Conservation (phyloP, 2,888 invertebrate species). For the Diloba caeruleocephala region DNA sequence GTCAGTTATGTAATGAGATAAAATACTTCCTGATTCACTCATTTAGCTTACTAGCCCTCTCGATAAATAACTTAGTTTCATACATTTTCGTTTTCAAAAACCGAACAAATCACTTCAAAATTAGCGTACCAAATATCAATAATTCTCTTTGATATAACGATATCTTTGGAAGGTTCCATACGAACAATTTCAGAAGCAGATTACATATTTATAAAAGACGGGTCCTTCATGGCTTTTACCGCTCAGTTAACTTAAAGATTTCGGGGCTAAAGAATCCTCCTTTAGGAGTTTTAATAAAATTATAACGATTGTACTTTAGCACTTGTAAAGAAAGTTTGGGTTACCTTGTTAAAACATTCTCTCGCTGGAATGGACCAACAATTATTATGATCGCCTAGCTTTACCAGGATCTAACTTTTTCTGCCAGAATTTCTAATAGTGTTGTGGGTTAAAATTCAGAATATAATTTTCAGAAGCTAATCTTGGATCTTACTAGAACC, state of each 20-base stretch:
- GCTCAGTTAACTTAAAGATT: slow-evolving; percentile 47
- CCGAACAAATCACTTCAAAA: slow-evolving; percentile 20
- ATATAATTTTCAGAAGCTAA: slow-evolving; percentile 22
- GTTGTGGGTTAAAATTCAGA: slow-evolving; percentile 1
- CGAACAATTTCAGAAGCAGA: slow-evolving; percentile 48
- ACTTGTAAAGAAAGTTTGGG: slow-evolving; percentile 36
- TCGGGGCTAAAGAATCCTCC: slow-evolving; percentile 39
- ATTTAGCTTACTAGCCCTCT: slow-evolving; percentile 22
- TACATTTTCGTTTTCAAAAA: no score
- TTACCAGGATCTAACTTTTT: background rate
- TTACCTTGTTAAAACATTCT: slow-evolving; percentile 31
- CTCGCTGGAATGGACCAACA: slow-evolving; percentile 9
- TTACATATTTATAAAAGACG: slow-evolving; percentile 35
- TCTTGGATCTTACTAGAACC: slow-evolving; percentile 47
- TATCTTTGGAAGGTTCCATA: slow-evolving; percentile 35
- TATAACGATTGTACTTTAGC: slow-evolving; percentile 34
- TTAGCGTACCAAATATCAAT: slow-evolving; percentile 42
- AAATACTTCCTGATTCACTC: slow-evolving; percentile 26
- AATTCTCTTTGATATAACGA: slow-evolving; percentile 35
- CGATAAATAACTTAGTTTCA: no score
- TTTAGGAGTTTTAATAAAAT: slow-evolving; percentile 41
- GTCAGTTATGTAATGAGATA: slow-evolving; percentile 30
- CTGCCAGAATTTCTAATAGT: slow-evolving; percentile 7
- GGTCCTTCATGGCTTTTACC: slow-evolving; percentile 30
- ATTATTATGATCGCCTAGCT: slow-evolving; percentile 6